Conservation (phyloP, 2,113 vertebrate genomes). For the Phalacrocorax aristotelis region DNA sequence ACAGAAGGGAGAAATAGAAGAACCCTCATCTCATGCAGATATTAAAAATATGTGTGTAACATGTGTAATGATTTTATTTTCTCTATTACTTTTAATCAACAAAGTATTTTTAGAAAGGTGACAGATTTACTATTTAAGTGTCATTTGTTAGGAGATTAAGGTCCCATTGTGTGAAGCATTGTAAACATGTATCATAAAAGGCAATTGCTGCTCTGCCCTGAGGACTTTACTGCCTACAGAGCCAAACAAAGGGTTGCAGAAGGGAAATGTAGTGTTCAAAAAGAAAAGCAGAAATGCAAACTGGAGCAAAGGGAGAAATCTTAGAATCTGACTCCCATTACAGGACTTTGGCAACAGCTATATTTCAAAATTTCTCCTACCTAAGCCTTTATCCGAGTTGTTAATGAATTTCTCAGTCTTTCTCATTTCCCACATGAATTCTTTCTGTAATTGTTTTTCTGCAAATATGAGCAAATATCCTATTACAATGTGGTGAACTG, state of each 20-base stretch:
- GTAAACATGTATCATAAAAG: background rate
- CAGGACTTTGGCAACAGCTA: background rate
- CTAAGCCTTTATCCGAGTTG: background rate
- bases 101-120: background rate
- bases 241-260: background rate
- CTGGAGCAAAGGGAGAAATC: background rate
- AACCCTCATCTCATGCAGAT: background rate
- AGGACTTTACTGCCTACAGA: background rate
- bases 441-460: background rate
- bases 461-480: background rate
- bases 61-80: background rate
- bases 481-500: background rate
- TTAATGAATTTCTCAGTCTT: background rate
- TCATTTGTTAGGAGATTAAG: background rate
- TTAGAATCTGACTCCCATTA: background rate
- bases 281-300: background rate
- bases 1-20: background rate
- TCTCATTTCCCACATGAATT: background rate
- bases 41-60: background rate
- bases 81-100: background rate
- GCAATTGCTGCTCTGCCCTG: background rate
- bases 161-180: background rate
- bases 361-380: background rate
- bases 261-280: background rate
- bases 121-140: background rate